Conservation (phyloP, 1,140 invertebrate species). For the Drosophila kohkoa region DNA sequence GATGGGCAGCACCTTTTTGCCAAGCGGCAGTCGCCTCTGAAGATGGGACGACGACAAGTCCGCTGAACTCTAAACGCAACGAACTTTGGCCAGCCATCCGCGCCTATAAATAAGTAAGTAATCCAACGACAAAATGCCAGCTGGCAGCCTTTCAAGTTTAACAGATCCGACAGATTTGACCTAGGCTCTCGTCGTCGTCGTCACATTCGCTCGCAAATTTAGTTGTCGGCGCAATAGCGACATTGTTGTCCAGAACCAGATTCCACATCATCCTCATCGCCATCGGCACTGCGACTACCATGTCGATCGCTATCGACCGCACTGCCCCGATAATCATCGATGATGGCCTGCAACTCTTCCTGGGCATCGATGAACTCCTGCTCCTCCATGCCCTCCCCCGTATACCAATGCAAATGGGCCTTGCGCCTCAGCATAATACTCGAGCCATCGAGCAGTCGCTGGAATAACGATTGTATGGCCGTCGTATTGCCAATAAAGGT, state of each 20-base stretch:
- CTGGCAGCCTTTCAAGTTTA: conserved; percentile 59
- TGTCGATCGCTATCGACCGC: conserved; percentile 23
- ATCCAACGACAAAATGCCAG: too few relatives aligned
- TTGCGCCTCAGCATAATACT: conserved; percentile 92
- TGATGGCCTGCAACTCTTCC: conserved; percentile 73
- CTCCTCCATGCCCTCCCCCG: conserved; percentile 93
- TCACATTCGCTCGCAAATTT: too few relatives aligned
- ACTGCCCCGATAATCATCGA: conserved; percentile 72
- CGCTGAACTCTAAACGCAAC: conserved; percentile 37
- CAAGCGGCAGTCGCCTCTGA: neutral
- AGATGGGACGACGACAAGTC: neutral
- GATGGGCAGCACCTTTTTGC: conserved; percentile 1
- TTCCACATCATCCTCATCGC: conserved; percentile 16
- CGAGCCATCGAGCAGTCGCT: conserved; percentile 91
- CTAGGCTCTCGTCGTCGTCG: too few relatives aligned
- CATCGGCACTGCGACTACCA: conserved; percentile 13
- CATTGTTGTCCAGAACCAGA: conserved; percentile 19
- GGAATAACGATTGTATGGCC: conserved; percentile 91
- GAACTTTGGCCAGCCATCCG: conserved; percentile 29
- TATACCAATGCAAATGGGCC: conserved; percentile 92
- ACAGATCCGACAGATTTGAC: conserved; percentile 46
- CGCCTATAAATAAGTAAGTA: conserved; percentile 25
- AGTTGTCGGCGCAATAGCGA: conserved; percentile 23
- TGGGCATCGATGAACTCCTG: conserved; percentile 92
- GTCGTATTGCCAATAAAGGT: conserved; percentile 90